A percentile compares a stretch with the other conserved stretches of the same genome.
Evolutionary conservation across 2,113 vertebrate genomes (phyloP).

Genomic region (Hiodon alosoides): DNA sequence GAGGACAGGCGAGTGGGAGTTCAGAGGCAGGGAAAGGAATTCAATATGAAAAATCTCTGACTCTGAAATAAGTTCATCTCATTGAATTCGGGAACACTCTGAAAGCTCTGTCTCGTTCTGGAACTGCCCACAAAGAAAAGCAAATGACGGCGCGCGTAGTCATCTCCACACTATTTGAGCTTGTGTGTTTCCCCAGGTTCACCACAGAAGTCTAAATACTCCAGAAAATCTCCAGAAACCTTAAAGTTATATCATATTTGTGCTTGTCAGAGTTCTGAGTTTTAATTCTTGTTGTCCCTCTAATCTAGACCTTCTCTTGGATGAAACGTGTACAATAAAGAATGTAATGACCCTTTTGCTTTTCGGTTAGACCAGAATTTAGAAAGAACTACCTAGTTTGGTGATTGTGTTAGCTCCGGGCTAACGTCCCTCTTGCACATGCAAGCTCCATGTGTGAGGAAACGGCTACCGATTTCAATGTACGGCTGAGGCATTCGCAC

Average conservation of each 20-base stretch:
- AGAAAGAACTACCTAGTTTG: too few species aligned
- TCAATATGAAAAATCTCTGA: constrained; percentile 24
- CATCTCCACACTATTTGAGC: constrained; percentile 26
- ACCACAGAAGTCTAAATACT: constrained; percentile 18
- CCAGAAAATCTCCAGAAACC: background rate
- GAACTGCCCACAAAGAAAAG: constrained; percentile 12
- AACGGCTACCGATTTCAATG: background rate
- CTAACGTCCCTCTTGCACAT: too few species aligned
- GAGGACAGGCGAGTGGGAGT: constrained; percentile 19
- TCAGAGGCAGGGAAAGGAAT: constrained; percentile 11
- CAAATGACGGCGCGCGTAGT: constrained; percentile 16
- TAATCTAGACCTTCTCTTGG: background rate
- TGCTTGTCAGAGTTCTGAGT: background rate
- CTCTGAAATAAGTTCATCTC: constrained; percentile 31
- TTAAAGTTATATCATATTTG: background rate
- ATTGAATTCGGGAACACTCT: constrained; percentile 10
- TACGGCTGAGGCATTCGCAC: too few species aligned
- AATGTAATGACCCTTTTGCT: background rate
- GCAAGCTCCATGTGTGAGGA: background rate
- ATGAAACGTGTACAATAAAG: background rate
- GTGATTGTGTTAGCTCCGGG: too few species aligned
- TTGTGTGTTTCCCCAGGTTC: constrained; percentile 21
- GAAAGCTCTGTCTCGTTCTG: constrained; percentile 24
- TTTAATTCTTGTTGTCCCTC: background rate
- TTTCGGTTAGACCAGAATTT: too few species aligned